Base-by-base conservation (phyloP, 2,888 invertebrate species). In the Stictocephala bisonia region DNA sequence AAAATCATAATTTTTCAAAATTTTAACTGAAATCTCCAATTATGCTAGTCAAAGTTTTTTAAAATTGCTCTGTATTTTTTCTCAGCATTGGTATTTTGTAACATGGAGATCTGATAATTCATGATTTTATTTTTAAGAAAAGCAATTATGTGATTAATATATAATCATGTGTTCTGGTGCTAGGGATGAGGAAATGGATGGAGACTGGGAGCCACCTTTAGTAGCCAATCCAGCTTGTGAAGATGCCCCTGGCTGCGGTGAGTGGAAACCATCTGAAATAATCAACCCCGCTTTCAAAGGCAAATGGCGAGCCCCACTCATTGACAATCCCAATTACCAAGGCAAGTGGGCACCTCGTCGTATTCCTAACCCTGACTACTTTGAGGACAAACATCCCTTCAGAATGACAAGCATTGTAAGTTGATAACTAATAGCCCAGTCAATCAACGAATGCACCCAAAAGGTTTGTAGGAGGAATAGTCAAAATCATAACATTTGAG, bases 141-240 rank as follows among this genome's bases (percentile, higher is more conserved):
- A 35, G 7, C 11, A 35, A 35, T 11, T 9, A 35, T 11, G 6
- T 35, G 35, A 7, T n/a, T 15, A 44, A 9, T 44, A n/a, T 7
- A 53, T 53, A 6, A 53, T 13, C 60, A 56, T 51, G 31, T 73
- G 40, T 76, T 78, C 6, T 77, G n/a, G n/a, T n/a, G n/a, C n/a
- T n/a, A 87, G 87, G 97, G 99, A 99, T 84, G 90, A 92, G 18
- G 97, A 98, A 78, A 99, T 99, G 93, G 99, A 99, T 85, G 99
- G 99, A 0, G 93, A 94, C 82, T 99, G 99, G 99, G 99, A 99
- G 84, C 91, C 99, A 3, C 96, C 98, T 0, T 87, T 95, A 71
- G 90, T 98, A 29, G 92, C 93, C 80, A 99, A 99, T 86, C 96
- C 97, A 0, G 86, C 86, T 2, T 99, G 98, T 82, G 88, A 87